Percentiles rank a stretch among this genome's conserved stretches.
Conservation (phyloP, 2,113 vertebrate genomes). For the Ia io region DNA sequence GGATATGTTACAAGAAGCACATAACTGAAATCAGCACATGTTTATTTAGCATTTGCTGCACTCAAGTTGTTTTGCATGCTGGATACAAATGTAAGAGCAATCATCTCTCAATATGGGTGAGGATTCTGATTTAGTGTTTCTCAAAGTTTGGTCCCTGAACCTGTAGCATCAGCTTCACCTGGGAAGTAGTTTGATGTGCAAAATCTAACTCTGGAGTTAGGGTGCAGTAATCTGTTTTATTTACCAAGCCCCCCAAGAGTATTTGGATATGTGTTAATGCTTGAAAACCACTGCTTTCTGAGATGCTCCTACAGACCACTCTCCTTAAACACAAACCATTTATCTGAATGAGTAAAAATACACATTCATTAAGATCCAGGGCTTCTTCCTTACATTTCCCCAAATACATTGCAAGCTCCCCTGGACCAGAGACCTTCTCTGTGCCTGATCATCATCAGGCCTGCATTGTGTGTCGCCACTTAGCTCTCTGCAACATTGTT, state of each 20-base stretch:
- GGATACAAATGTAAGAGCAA: background rate
- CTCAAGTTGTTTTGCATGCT: background rate
- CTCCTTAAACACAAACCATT: background rate
- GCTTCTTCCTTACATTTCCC: background rate
- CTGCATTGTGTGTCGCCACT: background rate
- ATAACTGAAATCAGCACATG: background rate
- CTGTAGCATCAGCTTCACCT: background rate
- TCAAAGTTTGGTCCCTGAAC: background rate
- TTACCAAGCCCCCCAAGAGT: background rate
- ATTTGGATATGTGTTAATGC: background rate
- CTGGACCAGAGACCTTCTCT: background rate
- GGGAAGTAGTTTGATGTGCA: background rate
- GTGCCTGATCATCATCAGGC: background rate
- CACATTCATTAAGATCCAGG: background rate
- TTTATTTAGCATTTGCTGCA: background rate
- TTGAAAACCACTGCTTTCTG: background rate
- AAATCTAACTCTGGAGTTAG: background rate
- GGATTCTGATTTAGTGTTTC: background rate
- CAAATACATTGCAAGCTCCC: background rate
- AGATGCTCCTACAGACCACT: background rate
- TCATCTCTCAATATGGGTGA: background rate
- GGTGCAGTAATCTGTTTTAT: background rate
- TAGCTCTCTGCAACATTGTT: background rate
- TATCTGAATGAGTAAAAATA: background rate
- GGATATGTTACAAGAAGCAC: background rate